phyloP scores from a whole-genome alignment of 2,888 invertebrate genomes.

The Conistra vaccinii region DNA sequence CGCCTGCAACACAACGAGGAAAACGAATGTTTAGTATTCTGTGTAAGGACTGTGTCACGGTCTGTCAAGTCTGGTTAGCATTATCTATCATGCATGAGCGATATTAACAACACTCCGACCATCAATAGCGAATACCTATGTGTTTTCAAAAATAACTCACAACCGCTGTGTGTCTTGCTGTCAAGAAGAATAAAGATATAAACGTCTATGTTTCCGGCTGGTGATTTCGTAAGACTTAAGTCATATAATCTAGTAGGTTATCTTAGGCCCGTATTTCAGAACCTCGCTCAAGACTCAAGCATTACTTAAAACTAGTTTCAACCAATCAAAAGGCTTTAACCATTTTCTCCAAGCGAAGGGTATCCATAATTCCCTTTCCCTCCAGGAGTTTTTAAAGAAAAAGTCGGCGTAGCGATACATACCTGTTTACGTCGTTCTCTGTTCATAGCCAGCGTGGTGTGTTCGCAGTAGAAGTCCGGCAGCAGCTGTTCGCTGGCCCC shows the following conservation, averaged over 20 bases:
- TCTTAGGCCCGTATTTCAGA: too few relatives aligned
- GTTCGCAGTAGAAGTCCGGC: constrained; percentile 98
- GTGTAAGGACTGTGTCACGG: not conserved
- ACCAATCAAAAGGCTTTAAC: too few relatives aligned
- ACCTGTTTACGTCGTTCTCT: constrained; percentile 96
- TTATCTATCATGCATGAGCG: not conserved
- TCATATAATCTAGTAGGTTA: not conserved
- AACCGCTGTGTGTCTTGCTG: not conserved
- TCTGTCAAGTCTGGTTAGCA: not conserved
- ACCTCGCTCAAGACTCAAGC: too few relatives aligned
- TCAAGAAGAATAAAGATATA: not conserved
- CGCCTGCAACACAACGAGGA: constrained; percentile 88
- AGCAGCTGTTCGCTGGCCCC: constrained; percentile 95
- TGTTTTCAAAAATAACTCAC: not conserved
- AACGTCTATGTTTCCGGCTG: not conserved
- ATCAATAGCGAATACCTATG: not conserved
- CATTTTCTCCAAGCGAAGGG: not conserved
- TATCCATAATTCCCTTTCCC: not conserved
- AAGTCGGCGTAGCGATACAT: not conserved
- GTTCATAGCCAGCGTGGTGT: constrained; percentile 98
- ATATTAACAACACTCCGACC: not conserved
- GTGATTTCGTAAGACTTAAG: not conserved
- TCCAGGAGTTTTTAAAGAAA: not conserved
- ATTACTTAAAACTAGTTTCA: too few relatives aligned
- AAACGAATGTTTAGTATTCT: not conserved